Percentiles rank a stretch among this genome's conserved stretches.
These are phyloP conservation scores for Lagorchestes hirsutus DNA, from an alignment of 2,797 vertebrate genomes.

Conservation along the genomic window DNA sequence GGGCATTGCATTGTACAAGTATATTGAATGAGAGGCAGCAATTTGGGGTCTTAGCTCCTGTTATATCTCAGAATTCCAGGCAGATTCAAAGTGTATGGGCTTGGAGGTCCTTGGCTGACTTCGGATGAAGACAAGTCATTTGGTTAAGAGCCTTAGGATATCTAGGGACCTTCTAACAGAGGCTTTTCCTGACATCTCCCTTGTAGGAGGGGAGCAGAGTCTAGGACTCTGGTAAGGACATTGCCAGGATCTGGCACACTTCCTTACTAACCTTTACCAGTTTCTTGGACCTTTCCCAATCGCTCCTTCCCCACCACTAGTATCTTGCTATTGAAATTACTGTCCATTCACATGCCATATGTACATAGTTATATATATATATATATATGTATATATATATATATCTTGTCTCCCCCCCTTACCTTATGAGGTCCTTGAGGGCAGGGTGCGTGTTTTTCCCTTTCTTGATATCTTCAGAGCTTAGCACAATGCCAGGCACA, in stretches of 20 bases:
- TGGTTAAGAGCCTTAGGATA: not conserved
- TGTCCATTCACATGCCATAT: not conserved
- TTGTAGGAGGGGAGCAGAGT: not conserved
- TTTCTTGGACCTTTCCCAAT: not conserved
- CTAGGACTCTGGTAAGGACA: not conserved
- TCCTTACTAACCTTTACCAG: not conserved
- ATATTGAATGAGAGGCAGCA: not conserved
- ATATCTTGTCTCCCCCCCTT: not conserved
- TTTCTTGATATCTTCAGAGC: not conserved
- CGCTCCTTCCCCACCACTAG: not conserved
- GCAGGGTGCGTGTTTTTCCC: not conserved
- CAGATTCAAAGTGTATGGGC: not conserved
- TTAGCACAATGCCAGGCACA: not conserved
- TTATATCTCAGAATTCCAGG: not conserved
- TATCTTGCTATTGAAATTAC: not conserved
- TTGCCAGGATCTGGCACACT: no score
- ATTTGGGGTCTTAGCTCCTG: not conserved
- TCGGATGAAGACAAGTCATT: constrained; percentile 2
- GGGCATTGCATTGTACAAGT: not conserved
- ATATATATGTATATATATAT: not conserved
- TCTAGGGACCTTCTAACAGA: not conserved
- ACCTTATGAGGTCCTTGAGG: not conserved
- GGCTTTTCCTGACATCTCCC: not conserved
- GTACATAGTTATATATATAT: not conserved
- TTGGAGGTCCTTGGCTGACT: not conserved